Evolutionary conservation across 2,113 vertebrate genomes (phyloP).

Genomic region (Melozone crissalis): DNA sequence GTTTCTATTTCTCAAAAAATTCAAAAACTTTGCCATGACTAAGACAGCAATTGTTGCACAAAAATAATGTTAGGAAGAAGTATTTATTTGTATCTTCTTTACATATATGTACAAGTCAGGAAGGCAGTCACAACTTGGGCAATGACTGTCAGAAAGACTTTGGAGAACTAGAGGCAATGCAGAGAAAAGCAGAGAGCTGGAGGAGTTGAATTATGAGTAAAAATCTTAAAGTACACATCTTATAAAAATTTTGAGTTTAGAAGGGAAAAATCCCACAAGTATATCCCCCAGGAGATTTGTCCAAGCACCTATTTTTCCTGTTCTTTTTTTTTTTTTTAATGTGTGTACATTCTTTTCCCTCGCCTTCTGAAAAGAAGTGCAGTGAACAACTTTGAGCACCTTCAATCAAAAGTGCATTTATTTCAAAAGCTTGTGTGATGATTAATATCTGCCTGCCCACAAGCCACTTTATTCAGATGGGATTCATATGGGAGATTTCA

Average conservation of each 20-base stretch:
- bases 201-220: not conserved
- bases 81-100: not conserved
- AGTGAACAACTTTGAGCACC: not conserved
- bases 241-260: not conserved
- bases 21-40: not conserved
- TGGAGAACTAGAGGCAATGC: not conserved
- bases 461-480: not conserved
- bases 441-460: conserved; percentile 28
- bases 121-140: not conserved
- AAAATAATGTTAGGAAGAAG: not conserved
- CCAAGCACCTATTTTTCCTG: not conserved
- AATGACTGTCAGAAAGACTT: not conserved
- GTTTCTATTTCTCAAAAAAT: not conserved
- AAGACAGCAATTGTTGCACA: not conserved
- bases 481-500: conserved; percentile 1
- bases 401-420: not conserved
- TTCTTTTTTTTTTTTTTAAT: not conserved
- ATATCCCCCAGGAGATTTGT: not conserved
- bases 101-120: not conserved
- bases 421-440: not conserved
- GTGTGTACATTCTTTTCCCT: not conserved
- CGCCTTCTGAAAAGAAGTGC: not conserved
- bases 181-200: not conserved
- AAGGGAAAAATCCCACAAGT: not conserved
- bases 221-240: not conserved